Conservation (phyloP, 2,113 vertebrate species). For the Callipepla squamata region DNA sequence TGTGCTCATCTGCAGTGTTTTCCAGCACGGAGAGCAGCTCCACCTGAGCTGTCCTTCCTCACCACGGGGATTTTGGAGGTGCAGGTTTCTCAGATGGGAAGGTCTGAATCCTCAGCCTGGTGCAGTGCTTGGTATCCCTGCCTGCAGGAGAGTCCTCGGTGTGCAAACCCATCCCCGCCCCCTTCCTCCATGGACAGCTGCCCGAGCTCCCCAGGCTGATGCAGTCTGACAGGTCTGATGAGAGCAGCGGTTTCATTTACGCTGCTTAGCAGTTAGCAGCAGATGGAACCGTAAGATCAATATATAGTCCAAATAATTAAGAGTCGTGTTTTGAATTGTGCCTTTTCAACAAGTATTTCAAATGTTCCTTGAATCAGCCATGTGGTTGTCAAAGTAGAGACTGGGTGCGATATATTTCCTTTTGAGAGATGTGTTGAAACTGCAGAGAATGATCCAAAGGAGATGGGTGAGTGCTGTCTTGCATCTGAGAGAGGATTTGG, state of each 20-base stretch:
- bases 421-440: background rate
- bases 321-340: conserved; percentile 36
- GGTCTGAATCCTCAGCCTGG: background rate
- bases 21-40: background rate
- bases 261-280: background rate
- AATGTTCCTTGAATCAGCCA: background rate
- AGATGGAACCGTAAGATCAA: conserved; percentile 55
- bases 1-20: background rate
- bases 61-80: background rate
- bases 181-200: background rate
- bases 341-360: conserved; percentile 45
- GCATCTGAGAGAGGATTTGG: background rate
- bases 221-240: background rate
- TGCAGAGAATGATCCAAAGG: background rate
- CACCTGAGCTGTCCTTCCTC: background rate
- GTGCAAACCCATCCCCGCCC: background rate
- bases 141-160: too few relatives aligned
- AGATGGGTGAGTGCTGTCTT: accelerated
- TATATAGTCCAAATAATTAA: conserved; percentile 43
- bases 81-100: background rate
- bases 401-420: background rate
- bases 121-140: background rate
- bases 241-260: background rate
- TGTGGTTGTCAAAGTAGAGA: background rate
- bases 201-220: background rate